Percentiles rank a stretch among this genome's conserved stretches.
phyloP scores from a whole-genome alignment of 2,888 invertebrate genomes.

The Megamerina dolium region DNA sequence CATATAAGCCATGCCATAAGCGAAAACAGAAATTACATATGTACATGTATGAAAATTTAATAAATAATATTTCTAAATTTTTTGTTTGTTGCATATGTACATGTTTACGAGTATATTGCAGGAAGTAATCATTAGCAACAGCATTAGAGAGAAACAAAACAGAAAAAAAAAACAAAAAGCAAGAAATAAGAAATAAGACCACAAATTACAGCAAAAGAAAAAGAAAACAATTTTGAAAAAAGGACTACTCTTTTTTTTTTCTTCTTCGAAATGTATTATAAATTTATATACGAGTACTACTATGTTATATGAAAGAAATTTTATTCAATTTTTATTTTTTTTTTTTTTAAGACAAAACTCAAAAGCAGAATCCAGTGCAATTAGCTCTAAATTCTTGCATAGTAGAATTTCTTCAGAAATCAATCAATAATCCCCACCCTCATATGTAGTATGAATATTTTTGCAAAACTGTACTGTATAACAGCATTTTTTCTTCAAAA shows the following conservation, averaged over 20 bases:
- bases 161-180: conserved; percentile 4
- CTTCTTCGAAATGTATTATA: too few species aligned
- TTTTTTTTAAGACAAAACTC: too few species aligned
- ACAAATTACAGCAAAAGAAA: conserved; percentile 10
- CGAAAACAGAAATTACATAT: conserved; percentile 7
- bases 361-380: conserved; percentile 22
- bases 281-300: too few species aligned
- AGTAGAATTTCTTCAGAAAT: conserved; percentile 28
- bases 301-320: too few species aligned
- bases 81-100: too few species aligned
- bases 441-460: too few species aligned
- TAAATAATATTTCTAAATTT: too few species aligned
- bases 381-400: conserved; percentile 31
- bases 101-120: too few species aligned
- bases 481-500: not conserved
- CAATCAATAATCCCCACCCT: conserved; percentile 8
- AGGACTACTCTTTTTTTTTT: too few species aligned
- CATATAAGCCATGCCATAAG: conserved; percentile 2
- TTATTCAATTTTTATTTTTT: too few species aligned
- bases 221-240: conserved; percentile 6
- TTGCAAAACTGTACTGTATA: conserved; percentile 2
- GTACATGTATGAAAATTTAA: too few species aligned
- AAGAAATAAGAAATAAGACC: conserved; percentile 3
- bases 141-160: conserved; percentile 7
- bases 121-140: conserved; percentile 6